Evolutionary conservation across 2,888 invertebrate genomes (phyloP).

Genomic region (Plagodis dolabraria): DNA sequence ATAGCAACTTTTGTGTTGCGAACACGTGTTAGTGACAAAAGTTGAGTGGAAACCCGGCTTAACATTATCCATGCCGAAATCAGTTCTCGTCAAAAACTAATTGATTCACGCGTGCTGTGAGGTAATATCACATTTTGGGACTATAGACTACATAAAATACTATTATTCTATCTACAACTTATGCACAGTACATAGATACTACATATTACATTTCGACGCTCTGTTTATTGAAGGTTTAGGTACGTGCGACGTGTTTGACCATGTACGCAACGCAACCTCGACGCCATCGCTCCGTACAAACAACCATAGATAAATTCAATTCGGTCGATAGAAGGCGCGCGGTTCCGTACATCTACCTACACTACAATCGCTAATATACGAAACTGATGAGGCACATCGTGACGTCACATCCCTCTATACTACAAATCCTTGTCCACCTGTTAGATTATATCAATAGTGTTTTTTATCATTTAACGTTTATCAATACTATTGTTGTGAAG

Average conservation of each 20-base stretch:
- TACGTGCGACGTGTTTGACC: neutral
- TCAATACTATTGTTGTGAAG: neutral
- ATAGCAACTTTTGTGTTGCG: too few relatives aligned
- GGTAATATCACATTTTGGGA: slow-evolving; percentile 69
- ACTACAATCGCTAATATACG: slow-evolving; percentile 40
- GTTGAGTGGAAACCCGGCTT: too few relatives aligned
- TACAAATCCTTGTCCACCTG: slow-evolving; percentile 12
- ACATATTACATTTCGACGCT: slow-evolving; percentile 1
- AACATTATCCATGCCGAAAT: neutral
- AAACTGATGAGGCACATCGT: slow-evolving; percentile 74
- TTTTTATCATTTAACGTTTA: too few relatives aligned
- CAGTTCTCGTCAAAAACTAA: slow-evolving; percentile 12
- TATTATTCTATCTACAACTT: slow-evolving; percentile 54
- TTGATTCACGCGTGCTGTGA: slow-evolving; percentile 50
- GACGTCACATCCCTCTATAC: slow-evolving; percentile 52
- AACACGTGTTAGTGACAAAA: too few relatives aligned
- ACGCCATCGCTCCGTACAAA: slow-evolving; percentile 17
- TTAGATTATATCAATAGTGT: too few relatives aligned
- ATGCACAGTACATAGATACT: slow-evolving; percentile 19
- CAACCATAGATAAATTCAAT: slow-evolving; percentile 38
- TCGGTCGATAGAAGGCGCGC: slow-evolving; percentile 53
- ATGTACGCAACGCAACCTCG: slow-evolving; percentile 1
- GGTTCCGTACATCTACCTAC: slow-evolving; percentile 50
- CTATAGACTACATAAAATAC: slow-evolving; percentile 62
- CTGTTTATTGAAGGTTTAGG: neutral